Evolutionary conservation across 2,888 invertebrate species (phyloP), one percentile per base, ranked within the genome.

Genomic region (Onchidella celtica): DNA sequence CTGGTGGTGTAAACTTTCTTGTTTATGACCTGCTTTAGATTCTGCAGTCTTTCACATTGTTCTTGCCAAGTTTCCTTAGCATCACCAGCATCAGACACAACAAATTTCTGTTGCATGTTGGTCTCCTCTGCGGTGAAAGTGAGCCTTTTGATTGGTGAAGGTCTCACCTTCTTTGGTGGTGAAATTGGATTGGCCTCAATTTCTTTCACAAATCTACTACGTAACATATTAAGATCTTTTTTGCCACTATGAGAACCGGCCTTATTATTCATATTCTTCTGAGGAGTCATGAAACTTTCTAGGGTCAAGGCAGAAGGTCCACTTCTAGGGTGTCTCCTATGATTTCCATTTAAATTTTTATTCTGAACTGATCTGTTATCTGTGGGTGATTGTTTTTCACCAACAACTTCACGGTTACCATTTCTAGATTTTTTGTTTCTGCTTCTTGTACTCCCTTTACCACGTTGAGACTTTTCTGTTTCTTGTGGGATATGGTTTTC

Each of bases 111-210:
- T 0, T 17, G 36, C 24, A 27, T 27, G 6, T 11, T 27, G n/a
- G 29, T 17, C 29, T 3, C 36, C 34, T 34, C 68, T 68, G 61
- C 65, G 2, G 57, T 61, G 66, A 81, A 81, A 70, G 59, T 70
- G 29, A 81, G 70, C 70, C 40, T 81, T 27, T 81, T 81, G 29
- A 81, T 55, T 17, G 81, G 81, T 27, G 81, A 81, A 32, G 81
- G 81, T n/a, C 57, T 65, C 3, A 81, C 72, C 24, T 81, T 81
- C 63, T 81, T 81, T 34, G 81, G 76, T 24, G 81, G 81, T 34
- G 81, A 81, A 6, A 76, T 65, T 47, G 76, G 55, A 27, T 69
- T 81, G n/a, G 76, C 81, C 38, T 57, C 63, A 11, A 81, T 70
- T 3, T 81, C 47, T 21, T 76, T 76, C 9, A 76, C 72, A 72